Evolutionary conservation across 1,140 invertebrate species (phyloP).

Genomic region (Heterodera carotae): DNA sequence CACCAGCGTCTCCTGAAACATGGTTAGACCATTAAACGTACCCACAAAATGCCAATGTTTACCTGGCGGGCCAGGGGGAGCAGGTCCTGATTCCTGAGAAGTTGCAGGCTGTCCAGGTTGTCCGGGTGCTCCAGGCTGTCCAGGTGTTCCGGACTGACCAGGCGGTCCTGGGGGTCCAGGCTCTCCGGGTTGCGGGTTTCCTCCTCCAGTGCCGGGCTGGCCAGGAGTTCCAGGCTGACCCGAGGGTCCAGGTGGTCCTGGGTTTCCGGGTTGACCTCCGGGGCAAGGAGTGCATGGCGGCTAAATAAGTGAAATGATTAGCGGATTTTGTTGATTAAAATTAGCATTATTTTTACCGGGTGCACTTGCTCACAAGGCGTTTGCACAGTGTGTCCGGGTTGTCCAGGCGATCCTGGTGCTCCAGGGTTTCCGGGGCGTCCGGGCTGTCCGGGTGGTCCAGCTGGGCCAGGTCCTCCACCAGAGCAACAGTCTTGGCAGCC

Average conservation of each 20-base stretch:
- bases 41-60: background rate
- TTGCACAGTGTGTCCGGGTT: conserved; percentile 27
- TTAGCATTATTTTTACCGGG: background rate
- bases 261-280: conserved; percentile 43
- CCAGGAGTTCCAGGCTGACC: conserved; percentile 40
- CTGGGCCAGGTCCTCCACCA: conserved; percentile 47
- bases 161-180: conserved; percentile 45
- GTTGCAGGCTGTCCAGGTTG: conserved; percentile 53
- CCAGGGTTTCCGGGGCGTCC: conserved; percentile 58
- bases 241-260: conserved; percentile 50
- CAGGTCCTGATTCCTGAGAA: conserved; percentile 9
- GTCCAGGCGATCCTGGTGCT: conserved; percentile 39
- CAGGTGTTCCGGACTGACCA: conserved; percentile 22
- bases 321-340: background rate
- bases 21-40: background rate
- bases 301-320: conserved; percentile 3
- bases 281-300: conserved; percentile 45
- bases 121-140: conserved; percentile 40
- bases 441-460: conserved; percentile 50
- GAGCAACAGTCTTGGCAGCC: conserved; percentile 50
- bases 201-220: conserved; percentile 15
- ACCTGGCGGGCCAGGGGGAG: conserved; percentile 36
- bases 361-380: conserved; percentile 29
- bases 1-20: conserved; percentile 38
- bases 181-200: conserved; percentile 16